Evolutionary conservation across 2,888 invertebrate genomes (phyloP).

Genomic region (Drosophila stalkeri): DNA sequence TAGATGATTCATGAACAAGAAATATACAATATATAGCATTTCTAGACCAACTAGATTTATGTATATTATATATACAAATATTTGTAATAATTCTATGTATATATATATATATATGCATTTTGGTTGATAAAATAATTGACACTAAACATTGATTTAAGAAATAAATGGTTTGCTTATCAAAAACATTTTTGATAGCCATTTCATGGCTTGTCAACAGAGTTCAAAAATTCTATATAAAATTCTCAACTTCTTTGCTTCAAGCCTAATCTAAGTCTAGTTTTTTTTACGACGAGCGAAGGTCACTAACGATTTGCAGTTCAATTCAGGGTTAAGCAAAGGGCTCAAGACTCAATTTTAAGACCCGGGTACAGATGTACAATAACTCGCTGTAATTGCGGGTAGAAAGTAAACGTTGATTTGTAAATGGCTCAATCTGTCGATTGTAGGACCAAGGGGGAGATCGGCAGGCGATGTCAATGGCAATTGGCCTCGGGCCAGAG

Average conservation of each 20-base stretch:
- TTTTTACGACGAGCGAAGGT: constrained; percentile 22
- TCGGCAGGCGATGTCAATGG: constrained; percentile 40
- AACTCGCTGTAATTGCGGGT: constrained; percentile 26
- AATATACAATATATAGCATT: no score
- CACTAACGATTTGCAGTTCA: constrained; percentile 33
- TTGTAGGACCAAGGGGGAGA: constrained; percentile 12
- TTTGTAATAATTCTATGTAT: background rate
- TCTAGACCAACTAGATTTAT: no score
- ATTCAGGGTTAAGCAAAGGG: constrained; percentile 20
- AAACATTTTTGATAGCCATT: background rate
- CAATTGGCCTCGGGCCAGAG: constrained; percentile 55
- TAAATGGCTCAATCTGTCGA: constrained; percentile 52
- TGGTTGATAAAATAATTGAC: no score
- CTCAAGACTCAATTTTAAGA: constrained; percentile 14
- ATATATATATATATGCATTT: background rate
- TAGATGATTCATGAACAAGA: no score
- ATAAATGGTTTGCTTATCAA: background rate
- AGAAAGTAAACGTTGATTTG: constrained; percentile 47
- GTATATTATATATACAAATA: background rate
- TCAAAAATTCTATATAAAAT: background rate
- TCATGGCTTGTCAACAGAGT: background rate
- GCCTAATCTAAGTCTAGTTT: constrained; percentile 7
- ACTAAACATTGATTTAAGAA: background rate
- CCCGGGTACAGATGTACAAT: constrained; percentile 3
- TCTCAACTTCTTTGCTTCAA: background rate